Conservation (phyloP, 2,113 vertebrate genomes). For the Carettochelys insculpta region DNA sequence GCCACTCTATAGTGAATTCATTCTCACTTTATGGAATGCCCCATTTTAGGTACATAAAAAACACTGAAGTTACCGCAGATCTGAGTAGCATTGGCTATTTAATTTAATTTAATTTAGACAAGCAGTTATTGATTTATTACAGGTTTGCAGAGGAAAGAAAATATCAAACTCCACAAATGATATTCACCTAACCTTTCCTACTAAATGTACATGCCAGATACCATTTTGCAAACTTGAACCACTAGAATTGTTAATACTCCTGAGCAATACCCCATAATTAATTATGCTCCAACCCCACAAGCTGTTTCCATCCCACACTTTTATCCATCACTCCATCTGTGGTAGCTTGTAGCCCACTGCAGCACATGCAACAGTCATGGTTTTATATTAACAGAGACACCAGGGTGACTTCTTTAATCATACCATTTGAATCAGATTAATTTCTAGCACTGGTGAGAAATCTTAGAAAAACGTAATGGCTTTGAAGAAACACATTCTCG, state of each 20-base stretch:
- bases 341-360: not conserved
- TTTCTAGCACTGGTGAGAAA: not conserved
- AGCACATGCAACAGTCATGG: not conserved
- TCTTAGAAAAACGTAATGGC: not conserved
- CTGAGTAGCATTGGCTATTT: not conserved
- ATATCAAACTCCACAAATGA: not conserved
- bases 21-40: not conserved
- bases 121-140: not conserved
- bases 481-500: not conserved
- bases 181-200: not conserved
- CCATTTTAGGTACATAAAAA: not conserved
- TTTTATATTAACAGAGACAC: not conserved
- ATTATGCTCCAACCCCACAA: not conserved
- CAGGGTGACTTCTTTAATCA: not conserved
- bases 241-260: not conserved
- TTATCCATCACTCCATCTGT: not conserved
- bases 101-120: not conserved
- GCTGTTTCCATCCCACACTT: not conserved
- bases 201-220: not conserved
- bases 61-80: not conserved
- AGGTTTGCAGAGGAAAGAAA: not conserved
- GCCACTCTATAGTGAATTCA: not conserved
- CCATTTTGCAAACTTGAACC: not conserved
- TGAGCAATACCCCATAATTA: not conserved
- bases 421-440: not conserved